phyloP scores from a whole-genome alignment of 2,113 vertebrate species.

The Sander vitreus region DNA sequence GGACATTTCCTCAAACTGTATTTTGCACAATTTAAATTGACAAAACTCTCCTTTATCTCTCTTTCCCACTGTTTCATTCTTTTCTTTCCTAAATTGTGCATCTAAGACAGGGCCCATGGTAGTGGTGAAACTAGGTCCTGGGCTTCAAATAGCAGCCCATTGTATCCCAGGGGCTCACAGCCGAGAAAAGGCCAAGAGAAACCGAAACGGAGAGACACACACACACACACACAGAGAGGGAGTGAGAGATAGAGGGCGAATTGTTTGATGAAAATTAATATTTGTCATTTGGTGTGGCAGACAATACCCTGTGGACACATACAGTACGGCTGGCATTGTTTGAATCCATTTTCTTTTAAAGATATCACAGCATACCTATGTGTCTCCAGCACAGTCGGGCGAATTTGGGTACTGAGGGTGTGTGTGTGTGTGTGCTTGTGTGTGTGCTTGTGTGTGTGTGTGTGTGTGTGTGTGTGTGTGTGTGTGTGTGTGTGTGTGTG shows the following conservation, averaged over 20 bases:
- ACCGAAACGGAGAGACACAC: constrained; percentile 11
- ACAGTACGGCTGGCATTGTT: constrained; percentile 68
- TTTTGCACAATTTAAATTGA: constrained; percentile 40
- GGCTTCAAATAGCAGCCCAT: constrained; percentile 81
- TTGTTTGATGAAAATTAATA: constrained; percentile 80
- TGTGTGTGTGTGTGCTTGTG: constrained; percentile 3
- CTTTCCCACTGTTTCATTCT: constrained; percentile 26
- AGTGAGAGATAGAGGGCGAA: constrained; percentile 65
- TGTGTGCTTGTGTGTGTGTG: background rate
- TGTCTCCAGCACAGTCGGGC: constrained; percentile 37
- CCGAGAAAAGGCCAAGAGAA: constrained; percentile 69
- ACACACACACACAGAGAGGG: background rate
- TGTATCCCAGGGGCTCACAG: constrained; percentile 69
- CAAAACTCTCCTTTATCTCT: constrained; percentile 16
- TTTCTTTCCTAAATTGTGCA: constrained; percentile 77
- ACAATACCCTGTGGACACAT: constrained; percentile 60
- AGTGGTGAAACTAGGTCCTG: constrained; percentile 79
- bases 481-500: background rate
- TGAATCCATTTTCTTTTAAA: constrained; percentile 78
- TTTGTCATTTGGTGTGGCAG: constrained; percentile 74
- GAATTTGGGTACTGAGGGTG: constrained; percentile 1
- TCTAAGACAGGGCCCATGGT: constrained; percentile 77
- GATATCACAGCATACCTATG: constrained; percentile 36
- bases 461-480: background rate
- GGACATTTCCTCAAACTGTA: constrained; percentile 22